Base-by-base conservation (phyloP, 92 coral and sea anemone species). In the Phymanthus crucifer region DNA sequence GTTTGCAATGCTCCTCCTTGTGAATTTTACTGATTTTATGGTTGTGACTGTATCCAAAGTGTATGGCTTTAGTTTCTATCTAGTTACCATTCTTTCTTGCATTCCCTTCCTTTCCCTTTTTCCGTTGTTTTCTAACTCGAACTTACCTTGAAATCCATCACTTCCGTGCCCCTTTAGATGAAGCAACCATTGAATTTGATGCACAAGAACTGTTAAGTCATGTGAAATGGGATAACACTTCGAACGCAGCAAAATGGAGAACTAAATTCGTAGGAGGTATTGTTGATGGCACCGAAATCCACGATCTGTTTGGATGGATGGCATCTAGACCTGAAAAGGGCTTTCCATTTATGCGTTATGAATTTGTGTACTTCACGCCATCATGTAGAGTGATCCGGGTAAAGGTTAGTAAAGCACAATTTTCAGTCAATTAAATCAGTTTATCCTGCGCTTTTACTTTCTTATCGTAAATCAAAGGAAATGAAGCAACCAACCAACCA, bases 221-320 rank as follows among this genome's bases (percentile, higher is more conserved):
- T 34, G 68, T 61, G 32, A 61, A 61, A 61, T 61, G 68, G 68
- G 68, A 61, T 27, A 29, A 61, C 32, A 27, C 32, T 27, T 61
- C 68, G 13, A 61, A 61, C 29, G 34, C 68, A 61, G 12, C 68
- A 29, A 61, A 27, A 61, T 61, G 68, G 68, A 33, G 68, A 12
- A 61, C 68, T 26, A 61, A 29, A 27, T 61, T 61, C 14, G 68
- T 61, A 24, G 68, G 68, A 61, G 68, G 68, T n/a, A 61, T 61
- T 21, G 33, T n/a, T 29, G 32, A 29, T 27, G 68, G 35, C 0
- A 2, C n/a, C 7, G 68, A 61, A 61, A 3, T 34, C 33, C 32
- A 61, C 34, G 29, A 61, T 34, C 68, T 61, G 14, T 10, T 8
- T 24, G 68, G 10, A 10, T 61, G 68, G 68, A 61, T 61, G 68